Percentiles rank a stretch among this genome's conserved stretches.
Evolutionary conservation across 2,797 vertebrate genomes (phyloP).

Genomic region (Halcyon badia): DNA sequence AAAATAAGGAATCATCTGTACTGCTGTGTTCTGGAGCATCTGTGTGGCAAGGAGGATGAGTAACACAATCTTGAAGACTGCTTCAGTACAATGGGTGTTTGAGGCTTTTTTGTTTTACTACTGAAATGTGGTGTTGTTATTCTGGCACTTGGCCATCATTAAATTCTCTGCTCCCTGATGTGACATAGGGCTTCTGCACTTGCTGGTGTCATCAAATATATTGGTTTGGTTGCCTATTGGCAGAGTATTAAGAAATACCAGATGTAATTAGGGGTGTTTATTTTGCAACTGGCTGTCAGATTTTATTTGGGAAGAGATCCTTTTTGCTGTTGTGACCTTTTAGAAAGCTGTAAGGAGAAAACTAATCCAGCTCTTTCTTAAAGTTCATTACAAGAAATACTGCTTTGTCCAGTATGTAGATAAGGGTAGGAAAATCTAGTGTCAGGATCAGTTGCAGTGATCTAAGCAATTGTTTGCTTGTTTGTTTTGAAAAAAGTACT

Average conservation of each 20-base stretch:
- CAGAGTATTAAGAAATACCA: background rate
- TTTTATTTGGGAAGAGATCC: background rate
- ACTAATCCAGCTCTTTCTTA: background rate
- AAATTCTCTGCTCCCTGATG: background rate
- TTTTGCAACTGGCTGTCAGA: constrained; percentile 17
- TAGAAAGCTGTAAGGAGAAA: background rate
- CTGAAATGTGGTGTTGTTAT: background rate
- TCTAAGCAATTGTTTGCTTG: background rate
- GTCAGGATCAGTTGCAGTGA: background rate
- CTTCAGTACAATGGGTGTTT: background rate
- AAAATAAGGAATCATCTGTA: background rate
- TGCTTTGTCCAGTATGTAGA: background rate
- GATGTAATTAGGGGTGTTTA: background rate
- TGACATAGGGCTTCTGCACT: background rate
- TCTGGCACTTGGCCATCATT: background rate
- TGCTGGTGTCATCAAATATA: background rate
- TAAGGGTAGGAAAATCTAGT: background rate
- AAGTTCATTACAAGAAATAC: fast-evolving
- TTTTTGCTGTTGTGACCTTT: background rate
- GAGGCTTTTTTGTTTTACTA: background rate
- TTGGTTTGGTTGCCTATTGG: background rate
- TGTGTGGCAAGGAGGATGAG: background rate
- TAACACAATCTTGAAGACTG: background rate
- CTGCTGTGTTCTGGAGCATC: background rate
- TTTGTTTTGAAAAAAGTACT: background rate